Conservation (phyloP, 92 coral and sea anemone species). For the Parazoanthus swiftii region DNA sequence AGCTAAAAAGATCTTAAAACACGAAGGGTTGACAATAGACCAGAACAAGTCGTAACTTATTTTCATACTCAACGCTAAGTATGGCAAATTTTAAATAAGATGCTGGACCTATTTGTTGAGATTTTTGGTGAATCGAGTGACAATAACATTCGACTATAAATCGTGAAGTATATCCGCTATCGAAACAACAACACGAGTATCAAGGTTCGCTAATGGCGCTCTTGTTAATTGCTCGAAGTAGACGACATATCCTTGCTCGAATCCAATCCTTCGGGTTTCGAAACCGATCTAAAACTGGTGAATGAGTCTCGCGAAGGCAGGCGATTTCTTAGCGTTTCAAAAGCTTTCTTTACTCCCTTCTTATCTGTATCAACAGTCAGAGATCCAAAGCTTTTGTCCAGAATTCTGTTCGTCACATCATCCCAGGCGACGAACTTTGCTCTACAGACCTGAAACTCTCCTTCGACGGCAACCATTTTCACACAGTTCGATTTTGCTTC, state of each 20-base stretch:
- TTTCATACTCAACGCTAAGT: neutral
- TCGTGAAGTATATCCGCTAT: neutral
- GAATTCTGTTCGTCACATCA: slow-evolving; percentile 24
- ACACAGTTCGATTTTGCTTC: slow-evolving; percentile 28
- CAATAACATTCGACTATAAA: neutral
- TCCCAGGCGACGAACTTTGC: slow-evolving; percentile 38
- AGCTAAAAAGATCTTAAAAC: neutral
- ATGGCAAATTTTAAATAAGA: neutral
- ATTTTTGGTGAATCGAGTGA: neutral
- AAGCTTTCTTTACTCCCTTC: slow-evolving; percentile 29
- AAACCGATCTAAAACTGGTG: slow-evolving; percentile 31
- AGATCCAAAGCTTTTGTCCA: slow-evolving; percentile 23
- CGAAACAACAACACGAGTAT: neutral
- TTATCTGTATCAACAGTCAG: slow-evolving; percentile 29
- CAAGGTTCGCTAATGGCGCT: neutral
- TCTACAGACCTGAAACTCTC: slow-evolving; percentile 32
- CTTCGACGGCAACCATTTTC: slow-evolving; percentile 21
- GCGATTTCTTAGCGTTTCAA: slow-evolving; percentile 19
- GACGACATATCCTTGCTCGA: neutral
- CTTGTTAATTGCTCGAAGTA: slow-evolving; percentile 5
- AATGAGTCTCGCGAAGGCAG: slow-evolving; percentile 37
- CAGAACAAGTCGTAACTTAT: neutral
- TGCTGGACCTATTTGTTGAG: neutral
- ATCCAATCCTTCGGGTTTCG: slow-evolving; percentile 18
- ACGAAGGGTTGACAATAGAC: neutral